Evolutionary conservation across 2,113 vertebrate genomes (phyloP).

Genomic region (Nothocercus julius): DNA sequence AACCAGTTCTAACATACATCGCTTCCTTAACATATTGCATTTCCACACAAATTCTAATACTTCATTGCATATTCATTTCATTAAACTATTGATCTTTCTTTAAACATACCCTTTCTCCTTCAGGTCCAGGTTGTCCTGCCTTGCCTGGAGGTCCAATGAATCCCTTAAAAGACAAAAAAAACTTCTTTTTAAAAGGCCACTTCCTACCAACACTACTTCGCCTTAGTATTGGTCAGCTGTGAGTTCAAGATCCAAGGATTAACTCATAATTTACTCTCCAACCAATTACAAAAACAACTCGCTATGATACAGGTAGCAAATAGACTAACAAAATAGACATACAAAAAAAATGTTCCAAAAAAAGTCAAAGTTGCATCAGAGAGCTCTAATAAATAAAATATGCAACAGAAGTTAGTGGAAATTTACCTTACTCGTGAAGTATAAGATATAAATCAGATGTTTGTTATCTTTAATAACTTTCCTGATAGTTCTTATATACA

Average conservation of each 20-base stretch:
- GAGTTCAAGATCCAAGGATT: neutral
- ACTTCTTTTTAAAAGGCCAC: neutral
- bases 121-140: constrained; percentile 86
- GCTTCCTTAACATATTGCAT: neutral
- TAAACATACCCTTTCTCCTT: constrained; percentile 90
- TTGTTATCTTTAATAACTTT: neutral
- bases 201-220: neutral
- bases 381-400: neutral
- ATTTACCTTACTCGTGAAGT: neutral
- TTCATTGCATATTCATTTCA: neutral
- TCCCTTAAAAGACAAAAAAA: constrained; percentile 80
- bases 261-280: neutral
- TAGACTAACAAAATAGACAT: neutral
- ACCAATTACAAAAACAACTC: neutral
- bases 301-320: neutral
- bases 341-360: neutral
- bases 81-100: neutral
- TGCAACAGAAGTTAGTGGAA: neutral
- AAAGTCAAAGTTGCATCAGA: neutral
- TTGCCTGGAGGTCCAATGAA: constrained; percentile 94
- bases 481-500: neutral
- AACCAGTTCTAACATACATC: neutral
- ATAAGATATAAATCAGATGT: neutral
- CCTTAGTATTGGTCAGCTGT: neutral
- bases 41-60: neutral